Percentiles rank a stretch among this genome's conserved stretches.
Conservation (phyloP, 2,113 vertebrate genomes). For the Brevimyrus niger region DNA sequence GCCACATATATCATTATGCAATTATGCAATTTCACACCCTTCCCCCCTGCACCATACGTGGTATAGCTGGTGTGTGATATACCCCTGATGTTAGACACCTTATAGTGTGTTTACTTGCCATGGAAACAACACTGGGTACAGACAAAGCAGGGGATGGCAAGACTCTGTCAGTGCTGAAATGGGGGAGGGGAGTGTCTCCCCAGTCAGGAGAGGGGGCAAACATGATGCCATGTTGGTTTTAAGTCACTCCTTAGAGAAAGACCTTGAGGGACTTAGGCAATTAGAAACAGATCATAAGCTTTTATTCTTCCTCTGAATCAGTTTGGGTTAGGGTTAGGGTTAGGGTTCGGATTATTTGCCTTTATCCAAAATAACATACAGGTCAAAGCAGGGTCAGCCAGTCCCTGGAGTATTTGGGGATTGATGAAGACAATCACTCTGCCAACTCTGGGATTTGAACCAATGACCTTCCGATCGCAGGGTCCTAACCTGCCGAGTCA, state of each 20-base stretch:
- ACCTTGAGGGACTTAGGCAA: background rate
- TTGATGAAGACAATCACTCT: background rate
- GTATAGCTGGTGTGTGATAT: background rate
- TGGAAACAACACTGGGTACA: background rate
- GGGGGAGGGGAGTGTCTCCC: background rate
- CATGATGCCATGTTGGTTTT: background rate
- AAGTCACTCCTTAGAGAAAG: background rate
- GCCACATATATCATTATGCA: background rate
- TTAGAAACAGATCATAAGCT: slow-evolving; percentile 16
- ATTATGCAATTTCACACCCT: background rate
- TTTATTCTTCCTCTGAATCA: background rate
- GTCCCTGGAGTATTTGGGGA: background rate
- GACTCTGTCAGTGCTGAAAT: background rate
- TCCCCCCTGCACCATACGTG: background rate
- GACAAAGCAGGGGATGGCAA: background rate
- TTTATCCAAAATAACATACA: background rate
- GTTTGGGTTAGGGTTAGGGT: background rate
- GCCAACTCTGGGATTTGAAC: background rate
- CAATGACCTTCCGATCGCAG: background rate
- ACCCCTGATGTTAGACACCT: background rate
- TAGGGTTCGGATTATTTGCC: background rate
- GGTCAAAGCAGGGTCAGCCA: background rate
- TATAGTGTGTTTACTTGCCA: background rate
- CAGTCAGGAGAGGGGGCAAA: background rate
- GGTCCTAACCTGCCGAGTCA: background rate